These are phyloP conservation scores for Bradynema listronoti DNA, from an alignment of 1,140 invertebrate genomes.

Conservation along the genomic window DNA sequence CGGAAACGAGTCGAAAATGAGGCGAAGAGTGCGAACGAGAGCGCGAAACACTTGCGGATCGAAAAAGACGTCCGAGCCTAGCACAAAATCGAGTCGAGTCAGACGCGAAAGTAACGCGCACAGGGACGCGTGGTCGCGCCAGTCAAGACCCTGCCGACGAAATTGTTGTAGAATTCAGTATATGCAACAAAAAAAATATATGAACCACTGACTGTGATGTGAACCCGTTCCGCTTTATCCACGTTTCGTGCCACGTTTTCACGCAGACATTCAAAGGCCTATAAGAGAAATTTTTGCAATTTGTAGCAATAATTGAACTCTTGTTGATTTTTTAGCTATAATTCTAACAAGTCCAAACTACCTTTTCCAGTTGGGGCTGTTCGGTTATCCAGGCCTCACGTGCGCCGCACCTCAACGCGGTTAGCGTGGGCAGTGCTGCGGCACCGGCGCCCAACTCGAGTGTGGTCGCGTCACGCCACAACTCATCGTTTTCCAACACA, in stretches of 20 bases:
- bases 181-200: no score
- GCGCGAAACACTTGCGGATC: slow-evolving; percentile 46
- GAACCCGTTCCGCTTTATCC: no score
- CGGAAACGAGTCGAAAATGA: slow-evolving; percentile 35
- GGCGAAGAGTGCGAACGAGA: slow-evolving; percentile 36
- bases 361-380: slow-evolving; percentile 8
- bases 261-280: no score
- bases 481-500: slow-evolving; percentile 11
- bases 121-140: slow-evolving; percentile 18
- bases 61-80: slow-evolving; percentile 52
- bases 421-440: slow-evolving; percentile 24
- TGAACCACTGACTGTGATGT: no score
- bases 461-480: slow-evolving; percentile 13
- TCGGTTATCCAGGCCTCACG: slow-evolving; percentile 22
- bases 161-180: no score
- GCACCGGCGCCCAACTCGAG: slow-evolving; percentile 22
- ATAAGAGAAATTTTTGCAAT: no score
- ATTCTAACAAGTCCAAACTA: no score
- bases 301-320: no score
- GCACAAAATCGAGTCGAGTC: slow-evolving; percentile 27
- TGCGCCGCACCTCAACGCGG: slow-evolving; percentile 15
- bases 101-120: slow-evolving; percentile 8
- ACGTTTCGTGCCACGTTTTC: no score
- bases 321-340: no score
- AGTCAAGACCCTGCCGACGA: slow-evolving; percentile 33